Percentiles rank a stretch among this genome's conserved stretches.
Evolutionary conservation across 2,888 invertebrate genomes (phyloP).

Genomic region (Koerneria pararmatus): DNA sequence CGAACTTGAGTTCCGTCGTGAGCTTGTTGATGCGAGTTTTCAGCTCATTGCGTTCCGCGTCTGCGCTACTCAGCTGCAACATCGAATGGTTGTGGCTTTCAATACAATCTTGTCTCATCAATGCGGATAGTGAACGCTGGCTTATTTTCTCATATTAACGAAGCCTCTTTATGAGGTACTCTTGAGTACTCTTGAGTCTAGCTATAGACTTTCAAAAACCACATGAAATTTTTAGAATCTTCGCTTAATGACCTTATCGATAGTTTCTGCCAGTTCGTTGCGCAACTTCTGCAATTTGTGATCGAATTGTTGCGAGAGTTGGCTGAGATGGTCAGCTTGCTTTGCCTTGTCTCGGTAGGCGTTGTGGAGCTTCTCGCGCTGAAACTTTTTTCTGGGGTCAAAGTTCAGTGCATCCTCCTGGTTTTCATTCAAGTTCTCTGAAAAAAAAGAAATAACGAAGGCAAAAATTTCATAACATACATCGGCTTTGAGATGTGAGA

Average conservation of each 20-base stretch:
- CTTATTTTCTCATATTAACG: no score
- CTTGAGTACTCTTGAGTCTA: background rate
- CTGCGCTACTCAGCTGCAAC: conserved; percentile 50
- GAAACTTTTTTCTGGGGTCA: background rate
- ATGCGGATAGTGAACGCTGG: no score
- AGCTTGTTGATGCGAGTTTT: conserved; percentile 45
- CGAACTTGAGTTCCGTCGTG: conserved; percentile 54
- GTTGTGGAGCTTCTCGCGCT: conserved; percentile 40
- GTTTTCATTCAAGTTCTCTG: background rate
- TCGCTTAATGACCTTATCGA: conserved; percentile 41
- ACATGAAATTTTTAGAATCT: conserved; percentile 4
- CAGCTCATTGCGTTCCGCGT: conserved; percentile 49
- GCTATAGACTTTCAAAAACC: background rate
- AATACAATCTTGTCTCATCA: no score
- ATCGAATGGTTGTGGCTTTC: no score
- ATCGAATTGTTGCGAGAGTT: conserved; percentile 49
- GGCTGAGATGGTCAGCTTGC: conserved; percentile 52
- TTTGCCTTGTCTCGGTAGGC: conserved; percentile 55
- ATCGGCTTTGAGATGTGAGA: conserved; percentile 47
- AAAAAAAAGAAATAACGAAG: background rate
- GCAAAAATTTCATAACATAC: conserved; percentile 21
- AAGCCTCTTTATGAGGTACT: background rate
- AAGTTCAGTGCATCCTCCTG: background rate
- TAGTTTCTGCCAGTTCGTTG: conserved; percentile 49
- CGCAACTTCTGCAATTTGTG: conserved; percentile 48